A percentile compares a stretch with the other conserved stretches of the same genome.
phyloP scores from a whole-genome alignment of 1,140 invertebrate species.

The Limonius californicus region DNA sequence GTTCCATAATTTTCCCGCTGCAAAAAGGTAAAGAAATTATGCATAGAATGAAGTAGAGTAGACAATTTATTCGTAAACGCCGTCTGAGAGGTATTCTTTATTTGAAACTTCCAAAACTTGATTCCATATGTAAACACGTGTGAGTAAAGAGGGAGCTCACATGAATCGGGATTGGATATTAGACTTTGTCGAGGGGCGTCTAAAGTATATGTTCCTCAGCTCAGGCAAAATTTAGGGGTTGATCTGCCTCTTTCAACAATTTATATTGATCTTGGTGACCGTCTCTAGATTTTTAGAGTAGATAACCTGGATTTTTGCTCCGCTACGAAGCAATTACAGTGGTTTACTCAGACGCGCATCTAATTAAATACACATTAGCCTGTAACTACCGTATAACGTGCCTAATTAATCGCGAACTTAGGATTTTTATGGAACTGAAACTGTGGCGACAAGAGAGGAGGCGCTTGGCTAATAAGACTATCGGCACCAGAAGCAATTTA shows the following conservation, averaged over 20 bases:
- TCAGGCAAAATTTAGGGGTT: conserved; percentile 11
- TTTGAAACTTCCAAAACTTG: conserved; percentile 14
- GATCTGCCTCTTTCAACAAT: conserved; percentile 8
- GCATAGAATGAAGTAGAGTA: not conserved
- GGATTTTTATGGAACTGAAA: not conserved
- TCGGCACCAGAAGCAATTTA: not conserved
- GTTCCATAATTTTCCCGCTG: too few relatives aligned
- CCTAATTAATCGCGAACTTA: conserved; percentile 2
- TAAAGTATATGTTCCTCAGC: conserved; percentile 7
- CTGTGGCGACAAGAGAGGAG: not conserved
- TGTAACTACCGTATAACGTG: not conserved
- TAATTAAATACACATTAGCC: not conserved
- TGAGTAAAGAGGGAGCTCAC: conserved; percentile 12
- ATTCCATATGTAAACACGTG: conserved; percentile 15
- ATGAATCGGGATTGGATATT: conserved; percentile 14
- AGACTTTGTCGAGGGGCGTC: conserved; percentile 8
- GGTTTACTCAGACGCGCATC: not conserved
- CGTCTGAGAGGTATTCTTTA: conserved; percentile 12
- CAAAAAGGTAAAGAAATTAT: too few relatives aligned
- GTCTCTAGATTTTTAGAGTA: not conserved
- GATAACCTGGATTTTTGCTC: not conserved
- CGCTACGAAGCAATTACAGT: not conserved
- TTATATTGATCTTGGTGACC: conserved; percentile 11
- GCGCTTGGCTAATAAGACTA: not conserved
- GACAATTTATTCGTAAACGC: conserved; percentile 1